A percentile compares a stretch with the other conserved stretches of the same genome.
phyloP scores from a whole-genome alignment of 1,140 invertebrate species.

The Halesus radiatus region DNA sequence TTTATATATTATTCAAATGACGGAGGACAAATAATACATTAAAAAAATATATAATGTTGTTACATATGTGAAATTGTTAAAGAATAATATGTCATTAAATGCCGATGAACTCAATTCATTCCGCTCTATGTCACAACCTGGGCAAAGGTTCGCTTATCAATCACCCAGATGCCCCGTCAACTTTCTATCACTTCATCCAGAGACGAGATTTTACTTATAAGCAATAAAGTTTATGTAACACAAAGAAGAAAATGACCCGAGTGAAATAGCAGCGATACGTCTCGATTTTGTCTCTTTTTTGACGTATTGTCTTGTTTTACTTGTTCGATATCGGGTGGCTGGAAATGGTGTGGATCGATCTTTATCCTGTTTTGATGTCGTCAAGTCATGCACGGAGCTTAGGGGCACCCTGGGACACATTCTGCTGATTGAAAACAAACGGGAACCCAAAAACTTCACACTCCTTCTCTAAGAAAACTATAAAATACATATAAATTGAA shows the following conservation, averaged over 20 bases:
- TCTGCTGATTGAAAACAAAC: conserved; percentile 49
- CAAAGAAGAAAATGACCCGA: too few relatives aligned
- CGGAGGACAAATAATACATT: too few relatives aligned
- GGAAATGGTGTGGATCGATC: background rate
- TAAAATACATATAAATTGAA: conserved; percentile 54
- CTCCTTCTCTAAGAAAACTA: conserved; percentile 40
- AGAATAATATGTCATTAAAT: too few relatives aligned
- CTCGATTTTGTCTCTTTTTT: too few relatives aligned
- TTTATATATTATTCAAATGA: too few relatives aligned
- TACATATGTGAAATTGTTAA: too few relatives aligned
- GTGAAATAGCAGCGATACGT: too few relatives aligned
- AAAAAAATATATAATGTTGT: too few relatives aligned
- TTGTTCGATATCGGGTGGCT: background rate
- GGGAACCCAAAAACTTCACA: conserved; percentile 44
- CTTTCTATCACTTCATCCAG: background rate
- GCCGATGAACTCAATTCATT: background rate
- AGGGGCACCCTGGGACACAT: conserved; percentile 29
- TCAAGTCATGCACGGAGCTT: conserved; percentile 35
- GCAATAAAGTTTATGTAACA: too few relatives aligned
- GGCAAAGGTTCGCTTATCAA: background rate
- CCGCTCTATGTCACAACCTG: background rate
- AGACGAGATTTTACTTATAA: too few relatives aligned
- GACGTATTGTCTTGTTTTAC: background rate
- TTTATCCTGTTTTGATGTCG: conserved; percentile 29
- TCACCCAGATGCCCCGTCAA: conserved; percentile 8